Base-by-base conservation (phyloP, 2,797 vertebrate genomes). In the Ptychobarbus kaznakovi region DNA sequence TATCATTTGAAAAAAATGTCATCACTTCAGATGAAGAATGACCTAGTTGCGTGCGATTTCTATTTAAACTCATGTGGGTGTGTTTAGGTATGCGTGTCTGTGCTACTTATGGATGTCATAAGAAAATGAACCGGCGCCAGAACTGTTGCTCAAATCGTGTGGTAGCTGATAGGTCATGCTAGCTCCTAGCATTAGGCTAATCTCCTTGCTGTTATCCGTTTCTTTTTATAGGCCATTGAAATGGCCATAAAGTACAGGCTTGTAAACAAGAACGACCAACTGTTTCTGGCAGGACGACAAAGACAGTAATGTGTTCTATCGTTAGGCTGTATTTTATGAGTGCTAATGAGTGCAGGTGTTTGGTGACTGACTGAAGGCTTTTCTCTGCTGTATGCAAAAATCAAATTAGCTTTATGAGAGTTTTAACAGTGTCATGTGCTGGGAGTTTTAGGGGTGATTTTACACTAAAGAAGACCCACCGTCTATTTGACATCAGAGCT, bases 251-350 rank as follows among this genome's bases (percentile, higher is more conserved):
- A 83, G 44, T 68, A 42, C 28, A 75, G 51, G 58, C 61, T 76
- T 76, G 72, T 83, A 83, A 83, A 83, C 72, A 76, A 76, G 72
- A 66, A 25, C 16, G 51, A 56, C 61, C 18, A 20, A 69, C 35
- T 78, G 61, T 66, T 58, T 56, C 38, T 77, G 82, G 74, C 82
- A 56, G 49, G 35, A 56, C 2, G 11, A 65, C 73, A 69, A 44
- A 56, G 35, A 28, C 35, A 15, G 35, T 56, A 44, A 69, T 69
- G 16, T 58, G 74, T 18, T 83, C 15, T 25, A 40, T 53, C 73
- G 66, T 75, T 66, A 56, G 15, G 32, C 20, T 81, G 66, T 56
- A 38, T 56, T 58, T 75, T 75, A 51, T 25, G 58, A 75, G 58
- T 25, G 1, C 61, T 53, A 68, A 66, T 77, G 61, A 40, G 15